A percentile compares a stretch with the other conserved stretches of the same genome.
Conservation (phyloP, 2,797 vertebrate genomes). For the Cyclura pinguis region DNA sequence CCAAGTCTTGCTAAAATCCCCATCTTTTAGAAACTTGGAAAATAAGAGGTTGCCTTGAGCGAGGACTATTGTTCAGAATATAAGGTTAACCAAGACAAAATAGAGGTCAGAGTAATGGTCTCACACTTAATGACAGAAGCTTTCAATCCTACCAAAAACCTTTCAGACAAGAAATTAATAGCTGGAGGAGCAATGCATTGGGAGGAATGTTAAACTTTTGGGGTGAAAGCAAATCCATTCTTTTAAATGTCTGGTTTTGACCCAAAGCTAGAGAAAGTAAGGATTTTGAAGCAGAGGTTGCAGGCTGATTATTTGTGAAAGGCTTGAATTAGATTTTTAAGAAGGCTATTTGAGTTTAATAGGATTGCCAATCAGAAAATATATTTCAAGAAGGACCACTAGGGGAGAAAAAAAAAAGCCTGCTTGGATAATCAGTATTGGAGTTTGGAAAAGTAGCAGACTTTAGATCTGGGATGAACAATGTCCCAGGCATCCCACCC, state of each 20-base stretch:
- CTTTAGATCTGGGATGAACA: background rate
- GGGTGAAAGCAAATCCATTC: constrained; percentile 21
- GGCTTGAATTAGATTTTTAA: background rate
- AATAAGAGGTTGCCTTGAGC: constrained; percentile 61
- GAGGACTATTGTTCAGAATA: constrained; percentile 56
- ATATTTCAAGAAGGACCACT: background rate
- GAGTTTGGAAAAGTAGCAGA: background rate
- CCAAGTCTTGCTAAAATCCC: constrained; percentile 58
- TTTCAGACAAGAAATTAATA: constrained; percentile 60
- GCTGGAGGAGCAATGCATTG: constrained; percentile 23
- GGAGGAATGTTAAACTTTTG: constrained; percentile 56
- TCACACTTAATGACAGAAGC: constrained; percentile 59
- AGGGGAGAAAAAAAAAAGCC: no score
- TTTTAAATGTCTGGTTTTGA: constrained; percentile 45
- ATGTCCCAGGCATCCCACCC: background rate
- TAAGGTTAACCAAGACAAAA: constrained; percentile 73
- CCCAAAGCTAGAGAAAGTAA: constrained; percentile 7
- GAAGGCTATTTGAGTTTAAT: constrained; percentile 1
- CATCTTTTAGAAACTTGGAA: constrained; percentile 59
- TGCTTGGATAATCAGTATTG: background rate
- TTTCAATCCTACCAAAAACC: constrained; percentile 57
- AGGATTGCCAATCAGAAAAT: background rate
- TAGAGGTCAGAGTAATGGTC: constrained; percentile 64
- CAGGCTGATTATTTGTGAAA: constrained; percentile 12
- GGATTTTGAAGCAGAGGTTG: background rate